A percentile compares a stretch with the other conserved stretches of the same genome.
These are phyloP conservation scores for Agrochola circellaris DNA, from an alignment of 2,888 invertebrate genomes.

Conservation along the genomic window DNA sequence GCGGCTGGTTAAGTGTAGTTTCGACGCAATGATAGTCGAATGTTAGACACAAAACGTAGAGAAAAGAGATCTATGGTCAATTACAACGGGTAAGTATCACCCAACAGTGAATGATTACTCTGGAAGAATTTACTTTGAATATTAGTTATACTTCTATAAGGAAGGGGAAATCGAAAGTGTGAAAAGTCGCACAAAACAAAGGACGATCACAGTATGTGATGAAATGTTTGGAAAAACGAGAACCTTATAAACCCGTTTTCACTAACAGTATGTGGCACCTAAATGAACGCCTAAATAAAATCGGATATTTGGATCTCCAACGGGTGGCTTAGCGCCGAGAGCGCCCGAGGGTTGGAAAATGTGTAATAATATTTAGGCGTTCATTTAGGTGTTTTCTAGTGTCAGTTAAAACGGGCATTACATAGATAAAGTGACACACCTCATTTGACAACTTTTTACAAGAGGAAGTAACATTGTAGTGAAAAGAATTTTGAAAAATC, in stretches of 20 bases:
- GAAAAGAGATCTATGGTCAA: neutral
- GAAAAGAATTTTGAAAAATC: too few species aligned
- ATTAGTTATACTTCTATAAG: neutral
- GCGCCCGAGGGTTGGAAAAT: neutral
- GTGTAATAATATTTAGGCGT: neutral
- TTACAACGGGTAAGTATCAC: neutral
- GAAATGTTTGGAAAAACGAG: neutral
- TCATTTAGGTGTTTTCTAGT: neutral
- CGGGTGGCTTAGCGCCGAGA: too few species aligned
- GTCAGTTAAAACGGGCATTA: neutral
- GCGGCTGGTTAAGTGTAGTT: constrained; percentile 28
- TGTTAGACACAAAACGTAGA: constrained; percentile 37
- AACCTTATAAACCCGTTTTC: neutral
- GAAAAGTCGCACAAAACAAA: constrained; percentile 4
- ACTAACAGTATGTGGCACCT: neutral
- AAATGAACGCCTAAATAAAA: neutral
- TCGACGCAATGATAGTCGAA: constrained; percentile 52
- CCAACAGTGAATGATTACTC: neutral
- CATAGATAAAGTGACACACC: neutral
- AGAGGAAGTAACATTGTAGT: neutral
- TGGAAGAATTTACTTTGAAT: constrained; percentile 12
- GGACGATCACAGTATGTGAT: neutral
- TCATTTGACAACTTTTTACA: neutral
- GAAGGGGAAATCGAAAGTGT: neutral
- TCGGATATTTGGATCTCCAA: too few species aligned